These are phyloP conservation scores for Mus musculus DNA, from an alignment of 2,113 vertebrate species.

Conservation along the genomic window GRCm39 chr5:26909501-26910000, in stretches of 20 bases:
- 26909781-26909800: neutral
- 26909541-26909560: too few relatives aligned
- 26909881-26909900: neutral
- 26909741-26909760: neutral
- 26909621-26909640: fast-evolving
- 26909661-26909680: neutral
- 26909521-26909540: neutral
- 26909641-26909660: neutral
- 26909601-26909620: neutral
- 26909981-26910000: neutral
- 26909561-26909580: fast-evolving
- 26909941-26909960: neutral
- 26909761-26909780: neutral
- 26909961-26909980: neutral
- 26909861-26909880: neutral
- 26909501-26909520: neutral
- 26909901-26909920: neutral
- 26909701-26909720: neutral
- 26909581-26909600: neutral
- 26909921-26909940: neutral
- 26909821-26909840: too few relatives aligned
- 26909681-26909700: neutral
- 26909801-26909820: neutral
- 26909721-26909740: neutral
- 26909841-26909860: too few relatives aligned